phyloP scores from a whole-genome alignment of 2,113 vertebrate species.

The Hemiscyllium ocellatum region DNA sequence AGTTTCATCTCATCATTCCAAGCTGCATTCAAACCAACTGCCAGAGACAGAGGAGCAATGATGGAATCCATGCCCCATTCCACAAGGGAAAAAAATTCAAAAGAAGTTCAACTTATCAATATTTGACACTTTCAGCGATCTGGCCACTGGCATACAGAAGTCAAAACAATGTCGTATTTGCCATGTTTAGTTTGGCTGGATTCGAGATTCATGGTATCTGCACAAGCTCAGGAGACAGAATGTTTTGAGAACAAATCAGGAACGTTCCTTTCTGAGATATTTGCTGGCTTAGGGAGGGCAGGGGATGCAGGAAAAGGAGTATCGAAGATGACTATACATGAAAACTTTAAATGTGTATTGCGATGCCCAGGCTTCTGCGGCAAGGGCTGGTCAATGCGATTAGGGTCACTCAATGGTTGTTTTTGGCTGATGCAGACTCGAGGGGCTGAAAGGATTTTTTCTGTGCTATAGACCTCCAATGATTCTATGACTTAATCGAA shows the following conservation, averaged over 20 bases:
- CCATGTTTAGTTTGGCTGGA: background rate
- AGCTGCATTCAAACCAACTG: background rate
- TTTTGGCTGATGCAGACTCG: too few relatives aligned
- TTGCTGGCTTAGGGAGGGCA: background rate
- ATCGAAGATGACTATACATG: too few relatives aligned
- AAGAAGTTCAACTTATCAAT: background rate
- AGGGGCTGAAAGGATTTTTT: too few relatives aligned
- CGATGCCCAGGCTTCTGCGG: too few relatives aligned
- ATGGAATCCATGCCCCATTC: background rate
- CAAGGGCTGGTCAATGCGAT: too few relatives aligned
- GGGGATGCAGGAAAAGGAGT: background rate
- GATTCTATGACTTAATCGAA: background rate
- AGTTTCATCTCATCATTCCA: background rate
- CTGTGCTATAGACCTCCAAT: too few relatives aligned
- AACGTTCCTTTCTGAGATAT: background rate
- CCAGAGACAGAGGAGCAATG: background rate
- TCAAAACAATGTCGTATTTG: background rate
- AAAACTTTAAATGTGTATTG: too few relatives aligned
- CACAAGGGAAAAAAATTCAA: background rate
- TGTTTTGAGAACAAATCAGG: background rate
- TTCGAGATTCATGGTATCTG: background rate
- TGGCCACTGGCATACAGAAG: background rate
- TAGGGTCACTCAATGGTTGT: too few relatives aligned
- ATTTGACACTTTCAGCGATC: background rate
- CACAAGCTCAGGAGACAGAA: background rate